Base-by-base conservation (phyloP, 2,888 invertebrate genomes). In the Sisyra nigra region DNA sequence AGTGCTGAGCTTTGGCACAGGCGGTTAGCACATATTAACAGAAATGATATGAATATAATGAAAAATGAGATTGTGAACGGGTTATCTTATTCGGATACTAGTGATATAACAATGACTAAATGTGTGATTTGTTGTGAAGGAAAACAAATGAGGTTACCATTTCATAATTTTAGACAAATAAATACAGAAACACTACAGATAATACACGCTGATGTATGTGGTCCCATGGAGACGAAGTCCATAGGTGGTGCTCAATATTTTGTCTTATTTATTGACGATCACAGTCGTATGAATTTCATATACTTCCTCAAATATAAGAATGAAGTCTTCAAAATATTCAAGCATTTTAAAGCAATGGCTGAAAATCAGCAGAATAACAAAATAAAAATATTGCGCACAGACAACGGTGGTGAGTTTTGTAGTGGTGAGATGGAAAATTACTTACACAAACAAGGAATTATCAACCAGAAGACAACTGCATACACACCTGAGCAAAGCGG, bases 401-500 rank as follows among this genome's bases (percentile, higher is more conserved):
- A 57, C 40, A 52, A 30, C 10, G 31, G 31, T 30, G 53, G 48
- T 11, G 55, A 55, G 44, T 57, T 53, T 46, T 11, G 49, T 5
- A 56, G 55, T 44, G 44, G 46, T 39, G 46, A 50, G 14, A 31
- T 55, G 1, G 35, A 44, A 39, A 43, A 51, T n/a, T 17, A 54
- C 18, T 51, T 51, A 14, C 7, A 37, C 9, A 46, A 40, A 40
- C 18, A 38, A 24, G 57, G 55, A 7, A 55, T 57, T 6, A 44
- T 30, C 24, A 55, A 57, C 39, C 53, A 57, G 48, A 52, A 39
- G 45, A 50, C 52, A 7, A 30, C 8, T 30, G 31, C 31, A 30
- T 30, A 30, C 31, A 55, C 56, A 8, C 57, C 59, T 3, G 52
- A 59, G 48, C 57, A 60, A 48, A 63, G 62, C 48, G 57, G 58